These are phyloP conservation scores for Monochamus saltuarius DNA, from an alignment of 1,140 invertebrate genomes.

Conservation along the genomic window DNA sequence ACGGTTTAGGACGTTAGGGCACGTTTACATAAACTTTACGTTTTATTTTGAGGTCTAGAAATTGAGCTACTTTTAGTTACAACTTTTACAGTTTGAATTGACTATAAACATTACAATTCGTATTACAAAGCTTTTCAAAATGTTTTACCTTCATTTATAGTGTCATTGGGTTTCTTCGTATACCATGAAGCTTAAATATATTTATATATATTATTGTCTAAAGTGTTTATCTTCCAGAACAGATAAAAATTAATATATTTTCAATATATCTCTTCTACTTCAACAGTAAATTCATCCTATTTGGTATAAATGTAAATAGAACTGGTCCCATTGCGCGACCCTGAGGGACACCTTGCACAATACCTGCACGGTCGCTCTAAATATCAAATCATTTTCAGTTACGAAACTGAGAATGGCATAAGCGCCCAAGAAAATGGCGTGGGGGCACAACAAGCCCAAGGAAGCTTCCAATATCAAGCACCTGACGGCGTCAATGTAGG, in stretches of 20 bases:
- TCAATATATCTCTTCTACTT: no score
- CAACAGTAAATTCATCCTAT: not conserved
- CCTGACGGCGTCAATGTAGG: conserved; percentile 56
- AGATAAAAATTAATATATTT: no score
- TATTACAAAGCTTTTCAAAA: not conserved
- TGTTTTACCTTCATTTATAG: not conserved
- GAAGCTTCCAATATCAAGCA: conserved; percentile 53
- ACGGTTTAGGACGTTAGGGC: no score
- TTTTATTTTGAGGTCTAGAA: no score
- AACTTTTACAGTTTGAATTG: no score
- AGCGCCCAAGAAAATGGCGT: conserved; percentile 55
- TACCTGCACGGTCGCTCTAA: no score
- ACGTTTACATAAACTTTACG: no score
- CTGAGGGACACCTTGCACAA: not conserved
- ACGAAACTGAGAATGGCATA: conserved; percentile 62
- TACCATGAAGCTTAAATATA: not conserved
- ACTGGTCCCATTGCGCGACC: not conserved
- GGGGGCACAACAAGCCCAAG: conserved; percentile 5
- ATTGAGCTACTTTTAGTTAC: no score
- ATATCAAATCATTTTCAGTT: conserved; percentile 46
- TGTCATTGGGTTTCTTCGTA: not conserved
- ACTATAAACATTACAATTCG: not conserved
- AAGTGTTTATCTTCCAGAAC: no score
- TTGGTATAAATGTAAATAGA: not conserved
- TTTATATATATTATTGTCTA: no score